Base-by-base conservation (phyloP, 2,113 vertebrate genomes). In the Raja brachyura region DNA sequence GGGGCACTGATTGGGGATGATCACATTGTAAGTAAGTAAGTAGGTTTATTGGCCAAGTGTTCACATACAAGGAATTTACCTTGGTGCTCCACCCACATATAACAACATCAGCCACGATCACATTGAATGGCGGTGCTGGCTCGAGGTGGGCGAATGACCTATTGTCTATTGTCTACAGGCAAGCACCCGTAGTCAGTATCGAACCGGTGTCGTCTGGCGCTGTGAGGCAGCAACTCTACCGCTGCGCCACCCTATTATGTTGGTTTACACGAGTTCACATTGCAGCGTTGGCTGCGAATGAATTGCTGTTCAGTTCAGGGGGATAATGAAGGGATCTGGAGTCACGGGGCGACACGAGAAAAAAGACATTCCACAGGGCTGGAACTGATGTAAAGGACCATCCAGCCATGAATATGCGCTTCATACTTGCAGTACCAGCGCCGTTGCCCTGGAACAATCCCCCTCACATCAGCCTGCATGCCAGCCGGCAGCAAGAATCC, bases 381-480 rank as follows among this genome's bases (percentile, higher is more conserved):
- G 61, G 94, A 20, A 90, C 63, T 73, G 95, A 90, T 2, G 59
- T 93, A 78, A 81, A 93, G 90, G 93, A 93, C 95, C 96, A 96
- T 93, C 94, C 94, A 96, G 94, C 93, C 94, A 59, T 93, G 94
- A 94, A 93, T 88, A 63, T 28, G 39, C 93, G 93, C 90, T 94
- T 94, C 70, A n/a, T n/a, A 76, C 93, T 33, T 88, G 94, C 94
- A 93, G 94, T 93, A 94, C 94, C 90, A 95, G 94, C 93, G 94
- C 96, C 96, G 96, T 96, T 95, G 95, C 93, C 93, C 83, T 33
- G 94, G 94, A 96, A 97, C 96, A 97, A 95, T 96, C 95, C 93
- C 93, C 95, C 94, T 81, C 93, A 93, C 94, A 94, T 94, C 94
- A 94, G 56, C 93, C 94, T 93, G 88, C 94, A 93, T 93, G 93